These are phyloP conservation scores for Micromussa lordhowensis DNA, from an alignment of 92 coral and sea anemone species.

Conservation along the genomic window DNA sequence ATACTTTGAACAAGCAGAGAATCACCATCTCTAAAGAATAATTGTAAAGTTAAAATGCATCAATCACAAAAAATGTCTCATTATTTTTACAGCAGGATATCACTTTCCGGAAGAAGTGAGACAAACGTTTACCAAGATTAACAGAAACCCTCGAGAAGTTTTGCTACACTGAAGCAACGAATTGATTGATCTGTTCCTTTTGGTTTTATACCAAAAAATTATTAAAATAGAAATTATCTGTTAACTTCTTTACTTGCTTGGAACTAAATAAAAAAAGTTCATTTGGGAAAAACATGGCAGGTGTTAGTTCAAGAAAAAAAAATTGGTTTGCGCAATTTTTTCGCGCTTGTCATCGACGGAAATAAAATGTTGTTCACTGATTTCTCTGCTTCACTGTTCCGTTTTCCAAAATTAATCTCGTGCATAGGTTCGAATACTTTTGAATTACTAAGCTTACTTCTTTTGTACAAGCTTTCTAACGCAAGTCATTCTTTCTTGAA, in stretches of 20 bases:
- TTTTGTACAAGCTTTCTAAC: background rate
- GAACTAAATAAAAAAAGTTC: background rate
- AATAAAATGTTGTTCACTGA: background rate
- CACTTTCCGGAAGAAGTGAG: background rate
- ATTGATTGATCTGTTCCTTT: background rate
- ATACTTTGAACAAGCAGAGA: background rate
- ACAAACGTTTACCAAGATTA: background rate
- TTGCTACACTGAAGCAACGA: background rate
- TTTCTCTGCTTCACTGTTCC: background rate
- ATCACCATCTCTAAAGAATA: background rate
- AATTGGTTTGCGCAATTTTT: constrained; percentile 1
- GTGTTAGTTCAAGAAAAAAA: constrained; percentile 6
- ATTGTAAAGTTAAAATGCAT: background rate
- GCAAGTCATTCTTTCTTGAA: background rate
- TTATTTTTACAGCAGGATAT: constrained; percentile 4
- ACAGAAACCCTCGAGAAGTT: background rate
- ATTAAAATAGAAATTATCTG: background rate
- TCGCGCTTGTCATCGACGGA: background rate
- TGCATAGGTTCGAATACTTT: background rate
- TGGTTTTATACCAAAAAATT: background rate
- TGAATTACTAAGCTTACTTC: background rate
- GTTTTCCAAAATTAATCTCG: background rate
- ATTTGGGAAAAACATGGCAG: background rate
- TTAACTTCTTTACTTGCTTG: background rate
- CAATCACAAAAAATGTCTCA: constrained; percentile 5